phyloP scores from a whole-genome alignment of 2,888 invertebrate genomes.

The Morinoia aosen region DNA sequence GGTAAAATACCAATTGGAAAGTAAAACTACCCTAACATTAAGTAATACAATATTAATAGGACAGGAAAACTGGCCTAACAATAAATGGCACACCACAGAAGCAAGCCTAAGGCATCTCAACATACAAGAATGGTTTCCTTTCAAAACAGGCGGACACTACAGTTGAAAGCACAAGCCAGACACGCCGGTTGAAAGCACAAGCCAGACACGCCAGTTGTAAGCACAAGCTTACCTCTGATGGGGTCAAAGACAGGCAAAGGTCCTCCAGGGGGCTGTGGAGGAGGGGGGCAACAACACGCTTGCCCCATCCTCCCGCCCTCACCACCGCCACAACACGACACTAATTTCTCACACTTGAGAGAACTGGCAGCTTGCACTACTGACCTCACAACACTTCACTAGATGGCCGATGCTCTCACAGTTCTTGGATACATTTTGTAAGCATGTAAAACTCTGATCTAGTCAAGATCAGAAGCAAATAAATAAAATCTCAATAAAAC shows the following conservation, averaged over 20 bases:
- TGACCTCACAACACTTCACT: constrained; percentile 19
- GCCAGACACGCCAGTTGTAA: no score
- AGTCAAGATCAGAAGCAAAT: background rate
- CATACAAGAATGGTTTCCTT: no score
- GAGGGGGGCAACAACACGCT: constrained; percentile 55
- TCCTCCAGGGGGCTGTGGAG: constrained; percentile 53
- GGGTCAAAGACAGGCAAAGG: constrained; percentile 46
- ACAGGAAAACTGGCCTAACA: no score
- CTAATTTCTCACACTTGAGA: background rate
- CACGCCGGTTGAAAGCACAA: background rate
- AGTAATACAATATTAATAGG: no score
- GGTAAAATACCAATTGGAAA: no score
- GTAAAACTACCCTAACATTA: no score
- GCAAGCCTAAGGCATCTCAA: no score
- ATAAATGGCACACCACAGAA: no score
- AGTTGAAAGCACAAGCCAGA: background rate
- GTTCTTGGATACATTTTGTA: constrained; percentile 7
- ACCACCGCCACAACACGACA: constrained; percentile 33
- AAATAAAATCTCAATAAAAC: background rate
- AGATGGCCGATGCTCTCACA: background rate
- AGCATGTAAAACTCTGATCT: constrained; percentile 16
- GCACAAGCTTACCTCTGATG: constrained; percentile 29
- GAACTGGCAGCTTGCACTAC: background rate
- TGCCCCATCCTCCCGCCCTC: constrained; percentile 53
- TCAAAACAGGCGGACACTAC: no score